Evolutionary conservation across 2,113 vertebrate species (phyloP), one percentile per base, ranked within the genome.

Genomic region (Grallaria varia): DNA sequence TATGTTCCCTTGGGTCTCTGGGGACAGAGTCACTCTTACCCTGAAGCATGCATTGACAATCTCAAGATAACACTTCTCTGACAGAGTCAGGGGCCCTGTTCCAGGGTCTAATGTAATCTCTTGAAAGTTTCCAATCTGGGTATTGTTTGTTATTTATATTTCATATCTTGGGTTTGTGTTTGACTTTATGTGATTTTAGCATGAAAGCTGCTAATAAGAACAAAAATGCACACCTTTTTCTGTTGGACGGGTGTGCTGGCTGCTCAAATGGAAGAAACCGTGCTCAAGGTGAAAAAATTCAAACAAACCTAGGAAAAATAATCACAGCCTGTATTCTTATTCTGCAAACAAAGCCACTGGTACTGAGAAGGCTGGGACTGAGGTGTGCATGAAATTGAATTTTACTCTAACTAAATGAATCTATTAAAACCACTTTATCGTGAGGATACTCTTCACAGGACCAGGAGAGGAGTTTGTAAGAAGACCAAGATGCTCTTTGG

Each of bases 21-120:
- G 94, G 94, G 95, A 95, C 94, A 96, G 86, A 95, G 84, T 87
- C 95, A 81, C 89, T 97, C 90, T 90, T 96, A 83, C 90, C 69
- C 81, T 94, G 93, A 76, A 97, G 83, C 83, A 71, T 55, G 77
- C 92, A 97, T 93, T 95, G 96, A 96, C 96, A 96, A 93, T 96
- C 87, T 97, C 96, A 97, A 97, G 93, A 97, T 97, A 97, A 96
- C 94, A 91, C 91, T 93, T 87, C 78, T 94, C 79, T 96, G 96
- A 96, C 96, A 86, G 89, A 93, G 69, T 59, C 84, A 85, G 84
- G 66, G 94, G 94, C 91, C 84, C 63, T 49, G 50, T 83, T 80
- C 49, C 93, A 92, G 86, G 44, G 44, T 28, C 71, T 89, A 76
- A 82, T 66, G 85, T 90, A 95, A 96, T 84, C 92, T 87, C 68